Percentiles rank a stretch among this genome's conserved stretches.
phyloP scores from a whole-genome alignment of 2,113 vertebrate species.

The Capreolus pygargus region DNA sequence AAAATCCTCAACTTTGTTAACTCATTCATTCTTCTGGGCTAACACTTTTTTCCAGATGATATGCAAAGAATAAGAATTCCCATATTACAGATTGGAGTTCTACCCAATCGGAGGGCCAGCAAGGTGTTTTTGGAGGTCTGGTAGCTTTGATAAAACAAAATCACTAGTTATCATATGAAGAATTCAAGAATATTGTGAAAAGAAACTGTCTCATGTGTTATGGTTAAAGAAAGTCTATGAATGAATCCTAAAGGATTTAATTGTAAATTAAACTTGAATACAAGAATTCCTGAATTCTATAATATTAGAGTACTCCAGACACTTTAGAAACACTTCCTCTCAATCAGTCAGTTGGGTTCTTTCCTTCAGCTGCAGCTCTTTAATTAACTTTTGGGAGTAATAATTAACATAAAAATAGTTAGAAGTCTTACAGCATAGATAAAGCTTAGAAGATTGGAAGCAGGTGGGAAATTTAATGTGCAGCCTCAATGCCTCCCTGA shows the following conservation, averaged over 20 bases:
- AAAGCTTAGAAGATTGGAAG: conserved; percentile 24
- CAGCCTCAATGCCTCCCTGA: neutral
- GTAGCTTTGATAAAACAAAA: neutral
- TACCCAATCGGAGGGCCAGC: neutral
- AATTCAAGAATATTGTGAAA: conserved; percentile 22
- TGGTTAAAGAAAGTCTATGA: neutral
- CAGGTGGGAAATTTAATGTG: conserved; percentile 29
- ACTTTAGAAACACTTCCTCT: conserved; percentile 50
- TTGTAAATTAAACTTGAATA: conserved; percentile 45
- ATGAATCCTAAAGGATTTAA: conserved; percentile 26
- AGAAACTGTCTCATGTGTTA: conserved; percentile 32
- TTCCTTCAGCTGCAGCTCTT: conserved; percentile 38
- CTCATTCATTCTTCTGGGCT: neutral
- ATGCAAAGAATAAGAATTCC: neutral
- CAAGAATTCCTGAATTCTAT: conserved; percentile 37
- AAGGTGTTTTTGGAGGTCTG: neutral
- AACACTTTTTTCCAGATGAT: neutral
- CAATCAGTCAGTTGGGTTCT: neutral
- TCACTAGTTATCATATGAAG: neutral
- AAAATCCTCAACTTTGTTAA: conserved; percentile 19
- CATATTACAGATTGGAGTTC: neutral
- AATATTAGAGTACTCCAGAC: neutral
- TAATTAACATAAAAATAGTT: conserved; percentile 60
- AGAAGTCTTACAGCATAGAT: neutral
- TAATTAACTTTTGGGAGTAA: conserved; percentile 63